A percentile compares a stretch with the other conserved stretches of the same genome.
Conservation (phyloP, 2,888 invertebrate genomes). For the Tenthredo scrophulariae region DNA sequence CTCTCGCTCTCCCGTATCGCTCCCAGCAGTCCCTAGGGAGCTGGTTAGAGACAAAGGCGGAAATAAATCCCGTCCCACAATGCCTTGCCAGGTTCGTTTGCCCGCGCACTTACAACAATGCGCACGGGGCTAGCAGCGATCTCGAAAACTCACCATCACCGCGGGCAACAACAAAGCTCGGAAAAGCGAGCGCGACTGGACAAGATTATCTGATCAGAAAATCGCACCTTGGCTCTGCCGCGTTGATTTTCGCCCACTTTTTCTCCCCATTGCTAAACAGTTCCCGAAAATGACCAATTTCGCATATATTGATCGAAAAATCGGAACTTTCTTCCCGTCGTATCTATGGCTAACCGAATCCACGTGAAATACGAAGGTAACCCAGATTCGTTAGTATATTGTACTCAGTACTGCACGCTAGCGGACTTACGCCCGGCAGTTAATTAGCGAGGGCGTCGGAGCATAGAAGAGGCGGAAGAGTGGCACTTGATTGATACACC, state of each 20-base stretch:
- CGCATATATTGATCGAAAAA: neutral
- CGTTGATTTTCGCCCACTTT: neutral
- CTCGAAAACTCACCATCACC: constrained; percentile 54
- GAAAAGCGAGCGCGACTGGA: constrained; percentile 35
- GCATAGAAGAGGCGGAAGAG: constrained; percentile 52
- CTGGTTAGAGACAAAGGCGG: constrained; percentile 66
- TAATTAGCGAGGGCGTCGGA: constrained; percentile 48
- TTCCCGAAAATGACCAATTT: neutral
- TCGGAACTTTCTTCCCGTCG: neutral
- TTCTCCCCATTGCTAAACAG: neutral
- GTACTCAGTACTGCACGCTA: constrained; percentile 3
- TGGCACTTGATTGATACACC: constrained; percentile 50
- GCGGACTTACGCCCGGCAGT: constrained; percentile 46
- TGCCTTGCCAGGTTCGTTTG: constrained; percentile 58
- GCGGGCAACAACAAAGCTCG: constrained; percentile 48
- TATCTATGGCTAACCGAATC: neutral
- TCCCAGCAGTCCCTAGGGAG: constrained; percentile 61
- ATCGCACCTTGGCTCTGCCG: neutral
- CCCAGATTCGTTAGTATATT: neutral
- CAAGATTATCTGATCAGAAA: constrained; percentile 51
- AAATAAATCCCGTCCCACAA: constrained; percentile 64
- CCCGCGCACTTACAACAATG: constrained; percentile 60
- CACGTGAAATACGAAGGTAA: neutral
- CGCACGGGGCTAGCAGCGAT: constrained; percentile 52
- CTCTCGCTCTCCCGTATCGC: constrained; percentile 64